Conservation (phyloP, 2,113 vertebrate species). For the Panurus biarmicus region DNA sequence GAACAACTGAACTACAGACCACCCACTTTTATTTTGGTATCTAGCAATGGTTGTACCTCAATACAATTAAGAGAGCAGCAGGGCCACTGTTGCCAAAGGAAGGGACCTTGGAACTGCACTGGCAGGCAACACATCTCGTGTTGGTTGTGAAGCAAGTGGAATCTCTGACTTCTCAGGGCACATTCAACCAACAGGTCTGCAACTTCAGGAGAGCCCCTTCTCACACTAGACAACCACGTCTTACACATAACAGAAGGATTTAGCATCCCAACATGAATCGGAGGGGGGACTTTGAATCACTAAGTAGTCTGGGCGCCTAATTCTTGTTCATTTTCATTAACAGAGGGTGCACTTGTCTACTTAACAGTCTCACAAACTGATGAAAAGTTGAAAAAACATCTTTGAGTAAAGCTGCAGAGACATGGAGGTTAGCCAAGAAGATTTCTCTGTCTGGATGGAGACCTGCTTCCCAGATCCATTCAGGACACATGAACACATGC, state of each 20-base stretch:
- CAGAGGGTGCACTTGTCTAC: not conserved
- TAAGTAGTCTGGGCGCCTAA: not conserved
- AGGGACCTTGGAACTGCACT: not conserved
- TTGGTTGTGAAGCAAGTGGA: not conserved
- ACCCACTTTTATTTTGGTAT: fast-evolving
- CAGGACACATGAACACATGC: not conserved
- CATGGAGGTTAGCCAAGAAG: not conserved
- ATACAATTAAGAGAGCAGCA: not conserved
- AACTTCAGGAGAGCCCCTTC: not conserved
- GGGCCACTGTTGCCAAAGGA: not conserved
- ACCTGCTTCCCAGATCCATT: not conserved
- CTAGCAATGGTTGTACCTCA: too few species aligned
- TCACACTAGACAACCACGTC: not conserved
- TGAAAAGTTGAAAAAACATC: not conserved
- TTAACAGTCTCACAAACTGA: not conserved
- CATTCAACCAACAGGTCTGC: not conserved
- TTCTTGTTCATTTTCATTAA: not conserved
- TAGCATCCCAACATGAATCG: not conserved
- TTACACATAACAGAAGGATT: not conserved
- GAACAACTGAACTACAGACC: not conserved
- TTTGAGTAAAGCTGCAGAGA: not conserved
- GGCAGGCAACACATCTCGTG: not conserved
- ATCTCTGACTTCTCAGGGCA: not conserved
- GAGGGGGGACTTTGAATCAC: not conserved
- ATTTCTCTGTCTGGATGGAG: not conserved